Evolutionary conservation across 2,797 vertebrate species (phyloP).

Genomic region (Lagorchestes hirsutus): DNA sequence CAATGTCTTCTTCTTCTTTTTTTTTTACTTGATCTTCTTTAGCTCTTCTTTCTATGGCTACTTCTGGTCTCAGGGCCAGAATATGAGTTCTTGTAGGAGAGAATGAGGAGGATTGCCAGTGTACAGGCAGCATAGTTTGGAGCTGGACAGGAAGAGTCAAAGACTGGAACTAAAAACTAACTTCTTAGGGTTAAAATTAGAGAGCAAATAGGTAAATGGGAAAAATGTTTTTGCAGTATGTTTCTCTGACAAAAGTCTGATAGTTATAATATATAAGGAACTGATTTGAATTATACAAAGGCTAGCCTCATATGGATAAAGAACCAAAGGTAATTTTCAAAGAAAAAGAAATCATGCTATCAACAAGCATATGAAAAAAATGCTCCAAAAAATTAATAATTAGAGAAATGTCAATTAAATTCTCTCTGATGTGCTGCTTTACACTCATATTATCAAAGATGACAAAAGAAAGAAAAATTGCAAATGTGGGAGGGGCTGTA

Average conservation of each 20-base stretch:
- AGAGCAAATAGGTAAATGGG: neutral
- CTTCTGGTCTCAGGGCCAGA: neutral
- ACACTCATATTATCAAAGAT: neutral
- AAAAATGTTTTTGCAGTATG: neutral
- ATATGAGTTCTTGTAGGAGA: neutral
- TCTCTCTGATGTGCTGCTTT: neutral
- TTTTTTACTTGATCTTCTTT: neutral
- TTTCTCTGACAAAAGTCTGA: neutral
- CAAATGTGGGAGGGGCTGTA: neutral
- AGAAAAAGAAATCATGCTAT: neutral
- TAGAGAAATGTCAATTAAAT: neutral
- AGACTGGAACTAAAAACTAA: neutral
- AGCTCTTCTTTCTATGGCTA: neutral
- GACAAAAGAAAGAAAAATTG: neutral
- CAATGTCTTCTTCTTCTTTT: neutral
- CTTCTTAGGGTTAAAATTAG: neutral
- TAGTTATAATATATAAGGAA: neutral
- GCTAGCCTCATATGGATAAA: neutral
- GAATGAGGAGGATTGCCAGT: neutral
- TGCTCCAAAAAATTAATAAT: neutral
- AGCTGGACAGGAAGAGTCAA: neutral
- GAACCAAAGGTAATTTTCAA: neutral
- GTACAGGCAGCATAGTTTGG: neutral
- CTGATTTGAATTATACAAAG: neutral
- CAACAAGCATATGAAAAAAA: neutral